Evolutionary conservation across 2,113 vertebrate genomes (phyloP).

Genomic region (Piprites chloris): DNA sequence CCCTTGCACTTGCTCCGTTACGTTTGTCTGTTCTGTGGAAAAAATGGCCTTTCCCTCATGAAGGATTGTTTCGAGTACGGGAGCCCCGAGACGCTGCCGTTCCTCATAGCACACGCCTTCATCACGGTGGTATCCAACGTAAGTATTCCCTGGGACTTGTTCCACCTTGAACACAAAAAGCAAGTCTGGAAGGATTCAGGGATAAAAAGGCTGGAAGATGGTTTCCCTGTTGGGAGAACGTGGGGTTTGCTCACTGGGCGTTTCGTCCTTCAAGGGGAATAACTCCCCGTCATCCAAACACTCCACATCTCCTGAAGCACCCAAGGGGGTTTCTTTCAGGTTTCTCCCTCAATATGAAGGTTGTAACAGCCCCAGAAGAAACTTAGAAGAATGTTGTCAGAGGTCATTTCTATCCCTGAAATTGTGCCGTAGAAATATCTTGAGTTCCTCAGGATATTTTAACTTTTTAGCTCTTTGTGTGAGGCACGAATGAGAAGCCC

Average conservation of each 20-base stretch:
- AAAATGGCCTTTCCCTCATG: constrained; percentile 98
- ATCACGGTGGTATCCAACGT: constrained; percentile 99
- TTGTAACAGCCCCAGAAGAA: background rate
- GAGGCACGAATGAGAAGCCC: background rate
- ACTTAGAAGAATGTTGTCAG: background rate
- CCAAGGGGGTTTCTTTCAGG: background rate
- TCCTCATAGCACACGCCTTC: constrained; percentile 96
- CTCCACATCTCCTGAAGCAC: background rate
- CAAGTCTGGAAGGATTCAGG: background rate
- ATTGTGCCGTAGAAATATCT: background rate
- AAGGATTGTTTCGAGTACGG: constrained; percentile 98
- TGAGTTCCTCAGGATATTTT: background rate
- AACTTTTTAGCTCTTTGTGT: background rate
- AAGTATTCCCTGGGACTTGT: constrained; percentile 67
- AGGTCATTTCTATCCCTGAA: background rate
- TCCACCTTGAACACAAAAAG: background rate
- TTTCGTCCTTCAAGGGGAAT: background rate
- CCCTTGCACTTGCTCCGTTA: constrained; percentile 97
- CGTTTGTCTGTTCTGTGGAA: constrained; percentile 97
- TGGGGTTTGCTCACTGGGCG: background rate
- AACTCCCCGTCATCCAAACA: background rate
- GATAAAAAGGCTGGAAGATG: background rate
- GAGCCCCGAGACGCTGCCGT: constrained; percentile 91
- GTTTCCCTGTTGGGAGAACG: background rate
- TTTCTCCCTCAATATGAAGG: background rate